These are phyloP conservation scores for Bathynomus jamesi DNA, from an alignment of 1,140 invertebrate species.

Conservation along the genomic window DNA sequence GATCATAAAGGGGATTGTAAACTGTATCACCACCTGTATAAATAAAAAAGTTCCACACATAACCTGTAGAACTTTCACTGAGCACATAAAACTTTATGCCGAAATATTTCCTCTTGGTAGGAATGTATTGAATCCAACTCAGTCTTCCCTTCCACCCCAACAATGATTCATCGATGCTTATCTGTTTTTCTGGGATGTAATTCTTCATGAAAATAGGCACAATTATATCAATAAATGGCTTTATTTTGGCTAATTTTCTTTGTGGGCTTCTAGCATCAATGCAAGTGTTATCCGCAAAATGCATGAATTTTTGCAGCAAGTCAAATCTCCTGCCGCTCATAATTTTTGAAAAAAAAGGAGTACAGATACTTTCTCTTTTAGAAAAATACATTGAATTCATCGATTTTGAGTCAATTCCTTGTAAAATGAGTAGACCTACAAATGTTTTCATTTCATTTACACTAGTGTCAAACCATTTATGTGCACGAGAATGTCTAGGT, in stretches of 20 bases:
- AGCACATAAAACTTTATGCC: neutral
- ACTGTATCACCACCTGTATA: conserved; percentile 1
- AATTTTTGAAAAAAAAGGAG: neutral
- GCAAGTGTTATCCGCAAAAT: conserved; percentile 7
- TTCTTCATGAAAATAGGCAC: neutral
- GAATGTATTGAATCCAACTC: neutral
- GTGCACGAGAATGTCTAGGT: neutral
- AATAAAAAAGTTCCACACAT: conserved; percentile 5
- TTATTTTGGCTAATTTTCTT: neutral
- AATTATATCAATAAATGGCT: conserved; percentile 1
- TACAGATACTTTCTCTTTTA: neutral
- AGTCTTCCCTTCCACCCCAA: conserved; percentile 7
- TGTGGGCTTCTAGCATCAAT: neutral
- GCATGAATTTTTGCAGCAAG: conserved; percentile 1
- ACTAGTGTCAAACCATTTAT: neutral
- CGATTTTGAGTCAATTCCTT: neutral
- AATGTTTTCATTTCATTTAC: neutral
- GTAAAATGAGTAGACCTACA: conserved; percentile 1
- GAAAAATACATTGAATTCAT: neutral
- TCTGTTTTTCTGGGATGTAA: neutral
- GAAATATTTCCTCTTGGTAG: conserved; percentile 3
- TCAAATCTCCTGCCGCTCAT: neutral
- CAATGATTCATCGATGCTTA: neutral
- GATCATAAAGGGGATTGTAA: neutral
- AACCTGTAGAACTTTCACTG: conserved; percentile 1